These are phyloP conservation scores for Drosophila obscura DNA, from an alignment of 1,140 invertebrate species.

Conservation along the genomic window DNA sequence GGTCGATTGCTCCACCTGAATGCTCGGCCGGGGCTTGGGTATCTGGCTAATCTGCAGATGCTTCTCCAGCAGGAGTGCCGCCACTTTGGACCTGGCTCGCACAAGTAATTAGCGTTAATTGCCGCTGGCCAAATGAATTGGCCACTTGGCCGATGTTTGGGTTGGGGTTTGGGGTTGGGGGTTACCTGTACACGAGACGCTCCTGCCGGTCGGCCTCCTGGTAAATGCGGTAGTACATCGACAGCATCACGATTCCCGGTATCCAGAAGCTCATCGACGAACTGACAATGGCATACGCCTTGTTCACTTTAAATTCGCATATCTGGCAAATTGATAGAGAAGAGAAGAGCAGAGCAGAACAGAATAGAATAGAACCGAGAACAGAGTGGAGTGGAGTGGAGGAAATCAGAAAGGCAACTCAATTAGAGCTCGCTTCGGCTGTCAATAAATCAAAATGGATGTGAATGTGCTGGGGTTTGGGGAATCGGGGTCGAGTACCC, in stretches of 20 bases:
- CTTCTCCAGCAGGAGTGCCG: slow-evolving; percentile 92
- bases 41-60: slow-evolving; percentile 94
- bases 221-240: slow-evolving; percentile 97
- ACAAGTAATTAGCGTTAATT: slow-evolving; percentile 68
- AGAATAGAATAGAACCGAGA: not conserved
- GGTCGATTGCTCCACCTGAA: slow-evolving; percentile 87
- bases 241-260: slow-evolving; percentile 97
- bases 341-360: slow-evolving; percentile 10
- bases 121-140: slow-evolving; percentile 29
- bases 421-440: slow-evolving; percentile 18
- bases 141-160: slow-evolving; percentile 55
- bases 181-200: slow-evolving; percentile 93
- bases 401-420: slow-evolving; percentile 15
- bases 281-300: slow-evolving; percentile 94
- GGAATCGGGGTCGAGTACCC: not conserved
- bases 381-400: not conserved
- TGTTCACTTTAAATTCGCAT: slow-evolving; percentile 95
- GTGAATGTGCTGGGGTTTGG: too few relatives aligned
- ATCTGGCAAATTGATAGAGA: slow-evolving; percentile 58
- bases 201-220: slow-evolving; percentile 96
- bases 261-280: slow-evolving; percentile 98
- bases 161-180: too few relatives aligned
- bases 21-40: slow-evolving; percentile 87
- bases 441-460: slow-evolving; percentile 38
- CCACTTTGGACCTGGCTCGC: slow-evolving; percentile 90